These are phyloP conservation scores for Dynastes tityus DNA, from an alignment of 2,888 invertebrate genomes.

Conservation along the genomic window DNA sequence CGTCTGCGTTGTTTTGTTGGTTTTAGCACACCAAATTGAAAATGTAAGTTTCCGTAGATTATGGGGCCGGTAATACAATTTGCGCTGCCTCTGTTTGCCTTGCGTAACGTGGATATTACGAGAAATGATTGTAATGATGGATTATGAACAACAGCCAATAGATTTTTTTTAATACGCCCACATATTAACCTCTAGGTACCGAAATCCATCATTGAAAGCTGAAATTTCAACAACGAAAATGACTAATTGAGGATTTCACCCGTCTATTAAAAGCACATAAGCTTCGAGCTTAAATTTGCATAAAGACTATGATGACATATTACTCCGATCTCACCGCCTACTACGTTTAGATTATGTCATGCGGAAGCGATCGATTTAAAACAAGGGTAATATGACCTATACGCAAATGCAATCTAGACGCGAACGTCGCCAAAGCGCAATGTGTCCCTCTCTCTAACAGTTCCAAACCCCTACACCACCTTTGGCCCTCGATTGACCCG, in stretches of 20 bases:
- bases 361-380: conserved; percentile 1
- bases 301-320: conserved; percentile 12
- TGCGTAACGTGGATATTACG: too few species aligned
- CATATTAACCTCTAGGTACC: too few species aligned
- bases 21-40: too few species aligned
- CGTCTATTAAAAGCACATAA: conserved; percentile 20
- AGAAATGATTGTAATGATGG: too few species aligned
- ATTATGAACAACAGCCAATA: too few species aligned
- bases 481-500: neutral
- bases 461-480: too few species aligned
- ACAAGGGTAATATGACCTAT: conserved; percentile 3
- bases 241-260: neutral
- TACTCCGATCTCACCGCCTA: neutral
- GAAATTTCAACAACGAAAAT: conserved; percentile 1
- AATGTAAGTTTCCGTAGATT: too few species aligned
- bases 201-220: neutral
- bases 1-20: too few species aligned
- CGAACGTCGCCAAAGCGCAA: neutral
- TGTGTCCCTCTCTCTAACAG: neutral
- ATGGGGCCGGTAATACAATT: too few species aligned
- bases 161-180: too few species aligned
- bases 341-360: conserved; percentile 8
- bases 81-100: too few species aligned
- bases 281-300: neutral
- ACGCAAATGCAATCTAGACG: neutral